Evolutionary conservation across 2,888 invertebrate genomes (phyloP).

Genomic region (Phrixothrix hirtus): DNA sequence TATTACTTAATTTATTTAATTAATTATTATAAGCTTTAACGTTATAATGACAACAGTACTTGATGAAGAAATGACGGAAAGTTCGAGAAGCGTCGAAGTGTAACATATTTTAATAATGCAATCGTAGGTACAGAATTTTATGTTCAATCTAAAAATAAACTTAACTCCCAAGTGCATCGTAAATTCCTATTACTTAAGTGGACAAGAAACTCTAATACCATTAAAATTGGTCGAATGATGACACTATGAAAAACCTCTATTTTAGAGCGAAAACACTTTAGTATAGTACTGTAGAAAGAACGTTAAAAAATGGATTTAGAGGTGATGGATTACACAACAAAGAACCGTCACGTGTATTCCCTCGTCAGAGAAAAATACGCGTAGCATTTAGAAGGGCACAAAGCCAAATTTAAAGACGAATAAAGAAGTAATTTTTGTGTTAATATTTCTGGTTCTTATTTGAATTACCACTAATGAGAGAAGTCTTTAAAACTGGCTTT

Average conservation of each 20-base stretch:
- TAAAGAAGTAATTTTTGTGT: background rate
- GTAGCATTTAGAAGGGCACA: background rate
- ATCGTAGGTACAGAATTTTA: too few species aligned
- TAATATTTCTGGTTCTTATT: background rate
- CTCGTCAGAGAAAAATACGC: background rate
- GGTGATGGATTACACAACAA: background rate
- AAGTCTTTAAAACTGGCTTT: too few species aligned
- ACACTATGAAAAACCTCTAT: background rate
- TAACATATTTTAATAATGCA: too few species aligned
- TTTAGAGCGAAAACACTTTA: background rate
- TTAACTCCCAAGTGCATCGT: background rate
- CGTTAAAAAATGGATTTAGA: background rate
- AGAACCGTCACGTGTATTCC: background rate
- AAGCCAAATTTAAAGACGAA: background rate
- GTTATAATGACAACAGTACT: too few species aligned
- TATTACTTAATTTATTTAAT: too few species aligned
- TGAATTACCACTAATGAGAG: background rate
- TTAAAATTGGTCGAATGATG: background rate
- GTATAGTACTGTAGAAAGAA: too few species aligned
- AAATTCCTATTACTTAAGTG: background rate
- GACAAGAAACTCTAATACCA: background rate
- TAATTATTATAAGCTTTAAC: too few species aligned
- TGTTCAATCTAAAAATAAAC: background rate
- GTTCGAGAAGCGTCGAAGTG: too few species aligned
- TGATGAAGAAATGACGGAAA: too few species aligned